These are phyloP conservation scores for Poecile montanus DNA, from an alignment of 2,797 vertebrate genomes.

Conservation along the genomic window DNA sequence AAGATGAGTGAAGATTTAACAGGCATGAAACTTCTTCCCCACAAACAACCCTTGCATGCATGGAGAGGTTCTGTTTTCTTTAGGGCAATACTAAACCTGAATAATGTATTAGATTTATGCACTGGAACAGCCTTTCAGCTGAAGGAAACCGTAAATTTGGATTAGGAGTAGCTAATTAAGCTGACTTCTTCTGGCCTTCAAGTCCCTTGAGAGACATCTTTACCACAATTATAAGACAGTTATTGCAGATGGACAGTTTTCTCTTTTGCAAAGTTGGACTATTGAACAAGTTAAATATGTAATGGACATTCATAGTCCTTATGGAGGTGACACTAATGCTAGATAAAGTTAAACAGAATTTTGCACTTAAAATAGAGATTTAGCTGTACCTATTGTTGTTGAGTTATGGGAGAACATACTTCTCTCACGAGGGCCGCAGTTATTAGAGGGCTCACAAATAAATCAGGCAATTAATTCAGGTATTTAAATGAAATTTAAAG, in stretches of 20 bases:
- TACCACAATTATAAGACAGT: slow-evolving; percentile 6
- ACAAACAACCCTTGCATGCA: neutral
- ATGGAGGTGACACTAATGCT: neutral
- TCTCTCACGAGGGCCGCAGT: neutral
- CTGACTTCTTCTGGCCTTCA: neutral
- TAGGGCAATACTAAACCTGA: neutral
- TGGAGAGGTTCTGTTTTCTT: neutral
- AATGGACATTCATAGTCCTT: neutral
- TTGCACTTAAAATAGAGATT: neutral
- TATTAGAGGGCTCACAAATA: neutral
- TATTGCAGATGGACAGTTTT: slow-evolving; percentile 19
- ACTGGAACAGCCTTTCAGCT: slow-evolving; percentile 34
- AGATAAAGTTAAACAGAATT: neutral
- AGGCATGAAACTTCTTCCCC: neutral
- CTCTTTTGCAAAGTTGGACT: neutral
- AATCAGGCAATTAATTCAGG: neutral
- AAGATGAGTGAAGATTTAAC: neutral
- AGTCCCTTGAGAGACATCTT: slow-evolving; percentile 4
- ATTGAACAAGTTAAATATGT: neutral
- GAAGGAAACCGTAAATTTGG: slow-evolving; percentile 34
- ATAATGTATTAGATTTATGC: slow-evolving; percentile 33
- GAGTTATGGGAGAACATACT: neutral
- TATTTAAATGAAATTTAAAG: slow-evolving; percentile 11
- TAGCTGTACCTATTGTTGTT: neutral
- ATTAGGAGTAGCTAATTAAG: slow-evolving; percentile 53